Percentiles rank a stretch among this genome's conserved stretches.
phyloP scores from a whole-genome alignment of 2,113 vertebrate genomes.

The Apodemus sylvaticus region DNA sequence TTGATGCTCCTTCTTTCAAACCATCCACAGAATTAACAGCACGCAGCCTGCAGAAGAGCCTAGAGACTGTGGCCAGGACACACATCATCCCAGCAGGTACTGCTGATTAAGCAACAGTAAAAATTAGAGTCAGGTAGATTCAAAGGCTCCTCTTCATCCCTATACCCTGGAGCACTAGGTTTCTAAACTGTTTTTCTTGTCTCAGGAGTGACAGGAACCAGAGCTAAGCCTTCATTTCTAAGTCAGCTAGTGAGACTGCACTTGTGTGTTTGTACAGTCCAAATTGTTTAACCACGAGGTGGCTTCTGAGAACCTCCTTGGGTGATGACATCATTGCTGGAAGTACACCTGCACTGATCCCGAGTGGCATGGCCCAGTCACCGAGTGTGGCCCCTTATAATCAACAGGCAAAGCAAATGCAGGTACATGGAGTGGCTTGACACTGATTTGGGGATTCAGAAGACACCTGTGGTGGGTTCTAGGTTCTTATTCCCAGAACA shows the following conservation, averaged over 20 bases:
- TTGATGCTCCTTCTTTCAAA: neutral
- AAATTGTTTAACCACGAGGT: neutral
- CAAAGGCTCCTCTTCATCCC: neutral
- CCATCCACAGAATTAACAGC: neutral
- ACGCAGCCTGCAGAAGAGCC: neutral
- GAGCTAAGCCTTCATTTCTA: neutral
- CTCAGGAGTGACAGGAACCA: neutral
- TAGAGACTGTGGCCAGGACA: neutral
- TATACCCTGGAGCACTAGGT: neutral
- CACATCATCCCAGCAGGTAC: neutral
- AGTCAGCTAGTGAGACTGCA: neutral
- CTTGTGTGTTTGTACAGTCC: neutral
- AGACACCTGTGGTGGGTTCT: neutral
- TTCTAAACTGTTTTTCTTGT: neutral
- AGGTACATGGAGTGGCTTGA: neutral
- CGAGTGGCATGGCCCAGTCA: neutral
- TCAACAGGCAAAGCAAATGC: neutral
- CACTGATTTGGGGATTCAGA: neutral
- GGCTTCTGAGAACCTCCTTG: neutral
- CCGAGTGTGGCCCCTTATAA: neutral
- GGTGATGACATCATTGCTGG: no score
- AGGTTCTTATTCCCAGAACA: neutral
- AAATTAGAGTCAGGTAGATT: neutral
- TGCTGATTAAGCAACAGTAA: neutral
- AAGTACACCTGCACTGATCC: neutral